These are phyloP conservation scores for Oncorhynchus keta DNA, from an alignment of 2,113 vertebrate species.

Conservation along the genomic window DNA sequence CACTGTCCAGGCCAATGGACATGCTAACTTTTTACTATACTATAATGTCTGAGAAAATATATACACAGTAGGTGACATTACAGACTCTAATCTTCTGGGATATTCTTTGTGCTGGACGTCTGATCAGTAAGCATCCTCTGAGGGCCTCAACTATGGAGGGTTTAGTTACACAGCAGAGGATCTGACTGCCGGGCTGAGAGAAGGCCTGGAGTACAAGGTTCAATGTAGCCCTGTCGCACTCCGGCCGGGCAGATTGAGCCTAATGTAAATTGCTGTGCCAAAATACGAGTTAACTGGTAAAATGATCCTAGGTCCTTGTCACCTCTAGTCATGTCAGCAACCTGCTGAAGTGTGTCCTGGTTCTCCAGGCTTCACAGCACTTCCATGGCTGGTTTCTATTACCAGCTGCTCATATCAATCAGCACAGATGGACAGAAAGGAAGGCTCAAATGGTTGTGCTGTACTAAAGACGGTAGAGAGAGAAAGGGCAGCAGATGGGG, in stretches of 20 bases:
- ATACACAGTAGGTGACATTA: no score
- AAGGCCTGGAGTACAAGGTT: background rate
- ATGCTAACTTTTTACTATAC: no score
- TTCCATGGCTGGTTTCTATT: constrained; percentile 67
- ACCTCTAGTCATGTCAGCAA: constrained; percentile 72
- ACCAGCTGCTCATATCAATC: constrained; percentile 57
- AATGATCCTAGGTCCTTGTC: constrained; percentile 73
- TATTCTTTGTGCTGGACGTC: background rate
- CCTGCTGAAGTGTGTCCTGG: constrained; percentile 59
- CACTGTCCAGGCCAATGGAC: no score
- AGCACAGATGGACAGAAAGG: constrained; percentile 48
- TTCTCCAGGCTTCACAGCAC: constrained; percentile 41
- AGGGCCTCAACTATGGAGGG: background rate
- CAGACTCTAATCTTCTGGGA: no score
- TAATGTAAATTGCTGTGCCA: constrained; percentile 69
- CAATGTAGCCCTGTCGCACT: constrained; percentile 36
- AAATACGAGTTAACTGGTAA: constrained; percentile 69
- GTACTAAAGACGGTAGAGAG: constrained; percentile 22
- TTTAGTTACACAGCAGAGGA: background rate
- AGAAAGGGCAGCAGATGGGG: background rate
- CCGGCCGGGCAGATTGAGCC: constrained; percentile 53
- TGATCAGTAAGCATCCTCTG: background rate
- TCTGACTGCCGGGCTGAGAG: background rate
- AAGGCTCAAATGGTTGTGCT: constrained; percentile 31
- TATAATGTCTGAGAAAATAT: no score